These are phyloP conservation scores for Tortricodes alternella DNA, from an alignment of 2,888 invertebrate genomes.

Conservation along the genomic window DNA sequence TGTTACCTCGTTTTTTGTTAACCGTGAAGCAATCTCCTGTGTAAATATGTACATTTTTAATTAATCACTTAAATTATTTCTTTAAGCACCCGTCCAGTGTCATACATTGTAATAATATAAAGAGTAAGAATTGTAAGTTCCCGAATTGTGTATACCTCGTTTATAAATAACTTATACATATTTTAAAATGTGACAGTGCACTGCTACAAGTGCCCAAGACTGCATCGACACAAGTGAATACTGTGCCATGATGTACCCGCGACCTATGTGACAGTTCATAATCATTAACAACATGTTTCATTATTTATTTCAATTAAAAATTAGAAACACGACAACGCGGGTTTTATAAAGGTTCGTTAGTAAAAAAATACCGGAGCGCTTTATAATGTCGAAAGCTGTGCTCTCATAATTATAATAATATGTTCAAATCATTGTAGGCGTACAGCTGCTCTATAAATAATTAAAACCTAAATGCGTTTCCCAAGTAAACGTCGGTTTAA, in stretches of 20 bases:
- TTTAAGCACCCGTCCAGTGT: slow-evolving; percentile 68
- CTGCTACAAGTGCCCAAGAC: slow-evolving; percentile 26
- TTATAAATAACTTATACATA: slow-evolving; percentile 30
- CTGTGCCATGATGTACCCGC: slow-evolving; percentile 67
- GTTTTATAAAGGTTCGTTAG: not conserved
- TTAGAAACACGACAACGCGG: not conserved
- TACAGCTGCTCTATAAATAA: no score
- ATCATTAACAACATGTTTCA: not conserved
- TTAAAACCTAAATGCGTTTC: not conserved
- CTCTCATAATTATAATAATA: no score
- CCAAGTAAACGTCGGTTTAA: not conserved
- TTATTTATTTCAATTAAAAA: not conserved
- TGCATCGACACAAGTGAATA: slow-evolving; percentile 69
- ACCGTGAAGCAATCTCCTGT: slow-evolving; percentile 34
- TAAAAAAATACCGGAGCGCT: no score
- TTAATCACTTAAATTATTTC: slow-evolving; percentile 40
- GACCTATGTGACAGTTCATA: slow-evolving; percentile 2
- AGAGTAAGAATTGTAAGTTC: slow-evolving; percentile 30
- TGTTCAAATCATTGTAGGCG: no score
- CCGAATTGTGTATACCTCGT: slow-evolving; percentile 37
- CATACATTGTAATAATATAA: slow-evolving; percentile 55
- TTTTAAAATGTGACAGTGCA: not conserved
- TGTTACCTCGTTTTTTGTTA: not conserved
- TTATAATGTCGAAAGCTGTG: no score
- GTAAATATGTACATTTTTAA: slow-evolving; percentile 73